Conservation (phyloP, 2,113 vertebrate species). For the Gopherus evgoodei region DNA sequence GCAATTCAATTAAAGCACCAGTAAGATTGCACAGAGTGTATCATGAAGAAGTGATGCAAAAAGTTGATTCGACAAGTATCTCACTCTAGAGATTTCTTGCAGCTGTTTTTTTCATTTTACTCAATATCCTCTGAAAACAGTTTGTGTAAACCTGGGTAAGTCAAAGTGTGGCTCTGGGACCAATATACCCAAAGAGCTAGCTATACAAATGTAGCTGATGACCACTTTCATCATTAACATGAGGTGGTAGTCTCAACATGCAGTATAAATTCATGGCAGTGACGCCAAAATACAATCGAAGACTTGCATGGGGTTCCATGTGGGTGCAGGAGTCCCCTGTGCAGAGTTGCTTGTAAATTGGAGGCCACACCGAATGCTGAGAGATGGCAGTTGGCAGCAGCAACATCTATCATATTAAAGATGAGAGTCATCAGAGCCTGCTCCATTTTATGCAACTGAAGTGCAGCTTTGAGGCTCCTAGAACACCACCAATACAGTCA, state of each 20-base stretch:
- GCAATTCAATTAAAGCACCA: neutral
- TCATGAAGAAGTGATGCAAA: neutral
- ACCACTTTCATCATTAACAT: neutral
- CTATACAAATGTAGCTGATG: neutral
- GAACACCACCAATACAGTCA: neutral
- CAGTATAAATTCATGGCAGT: neutral
- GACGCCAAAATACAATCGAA: neutral
- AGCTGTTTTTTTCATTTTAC: neutral
- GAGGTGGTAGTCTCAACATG: neutral
- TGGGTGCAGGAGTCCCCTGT: neutral
- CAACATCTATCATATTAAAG: neutral
- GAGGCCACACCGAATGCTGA: neutral
- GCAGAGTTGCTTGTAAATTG: neutral
- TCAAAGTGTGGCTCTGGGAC: neutral
- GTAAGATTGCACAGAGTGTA: neutral
- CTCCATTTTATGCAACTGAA: neutral
- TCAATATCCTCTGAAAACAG: neutral
- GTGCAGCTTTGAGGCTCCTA: neutral
- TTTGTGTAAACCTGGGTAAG: conserved; percentile 13
- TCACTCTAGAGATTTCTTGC: neutral
- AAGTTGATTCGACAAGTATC: conserved; percentile 9
- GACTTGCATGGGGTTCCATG: neutral
- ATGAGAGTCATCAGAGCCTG: neutral
- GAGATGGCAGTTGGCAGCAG: neutral
- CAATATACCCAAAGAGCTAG: neutral